These are phyloP conservation scores for Yponomeuta cagnagella DNA, from an alignment of 2,888 invertebrate genomes.

Conservation along the genomic window DNA sequence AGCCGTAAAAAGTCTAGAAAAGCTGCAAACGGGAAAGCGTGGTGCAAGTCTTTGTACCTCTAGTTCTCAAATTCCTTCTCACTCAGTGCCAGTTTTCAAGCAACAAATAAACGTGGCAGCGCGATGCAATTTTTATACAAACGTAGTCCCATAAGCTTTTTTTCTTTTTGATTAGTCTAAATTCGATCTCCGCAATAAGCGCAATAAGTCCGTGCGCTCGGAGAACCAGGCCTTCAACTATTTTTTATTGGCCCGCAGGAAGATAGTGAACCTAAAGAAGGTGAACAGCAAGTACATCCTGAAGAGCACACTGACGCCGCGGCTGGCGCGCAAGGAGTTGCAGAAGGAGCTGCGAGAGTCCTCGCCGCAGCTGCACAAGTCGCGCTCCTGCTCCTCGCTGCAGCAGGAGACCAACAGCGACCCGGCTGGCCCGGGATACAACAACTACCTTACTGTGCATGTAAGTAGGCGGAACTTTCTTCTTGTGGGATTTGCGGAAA, in stretches of 20 bases:
- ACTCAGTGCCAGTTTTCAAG: no score
- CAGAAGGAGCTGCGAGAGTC: conserved; percentile 77
- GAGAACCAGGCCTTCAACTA: neutral
- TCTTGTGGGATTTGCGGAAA: neutral
- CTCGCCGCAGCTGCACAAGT: conserved; percentile 77
- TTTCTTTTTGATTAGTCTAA: no score
- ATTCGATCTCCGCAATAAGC: no score
- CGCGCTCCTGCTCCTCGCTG: conserved; percentile 84
- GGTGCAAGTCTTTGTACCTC: no score
- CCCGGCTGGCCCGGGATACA: conserved; percentile 75
- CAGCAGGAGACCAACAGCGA: conserved; percentile 74
- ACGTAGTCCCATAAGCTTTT: no score
- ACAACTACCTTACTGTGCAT: conserved; percentile 85
- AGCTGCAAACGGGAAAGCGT: no score
- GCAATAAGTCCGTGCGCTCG: no score
- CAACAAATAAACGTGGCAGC: no score
- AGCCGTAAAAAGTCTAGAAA: no score
- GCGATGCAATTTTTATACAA: no score
- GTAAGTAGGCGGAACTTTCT: conserved; percentile 55
- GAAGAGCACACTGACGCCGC: conserved; percentile 88
- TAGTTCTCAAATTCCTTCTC: no score
- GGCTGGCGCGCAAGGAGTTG: conserved; percentile 82
- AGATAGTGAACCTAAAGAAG: conserved; percentile 82
- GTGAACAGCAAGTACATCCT: conserved; percentile 89
- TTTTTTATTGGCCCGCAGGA: conserved; percentile 51